A percentile compares a stretch with the other conserved stretches of the same genome.
Evolutionary conservation across 2,113 vertebrate species (phyloP).

Genomic region (Anarrhichthys ocellatus): DNA sequence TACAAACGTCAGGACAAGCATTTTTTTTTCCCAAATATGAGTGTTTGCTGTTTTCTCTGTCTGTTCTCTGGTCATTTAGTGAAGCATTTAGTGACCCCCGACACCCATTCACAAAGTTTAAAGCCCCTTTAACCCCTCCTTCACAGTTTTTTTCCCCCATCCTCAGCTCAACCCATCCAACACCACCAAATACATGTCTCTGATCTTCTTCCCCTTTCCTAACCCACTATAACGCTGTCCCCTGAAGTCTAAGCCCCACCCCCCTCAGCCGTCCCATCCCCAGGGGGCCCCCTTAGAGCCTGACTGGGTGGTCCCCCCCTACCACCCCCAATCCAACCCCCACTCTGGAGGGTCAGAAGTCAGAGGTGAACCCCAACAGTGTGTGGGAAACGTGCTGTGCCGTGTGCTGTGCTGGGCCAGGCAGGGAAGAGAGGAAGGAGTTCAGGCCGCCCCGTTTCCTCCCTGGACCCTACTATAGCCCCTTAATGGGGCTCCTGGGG

Average conservation of each 20-base stretch:
- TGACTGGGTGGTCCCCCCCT: conserved; percentile 80
- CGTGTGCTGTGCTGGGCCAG: conserved; percentile 24
- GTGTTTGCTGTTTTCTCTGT: conserved; percentile 46
- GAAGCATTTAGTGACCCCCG: conserved; percentile 56
- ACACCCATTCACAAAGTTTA: conserved; percentile 51
- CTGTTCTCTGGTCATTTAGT: conserved; percentile 52
- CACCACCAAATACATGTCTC: conserved; percentile 49
- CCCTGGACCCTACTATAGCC: conserved; percentile 39
- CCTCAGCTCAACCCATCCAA: conserved; percentile 11
- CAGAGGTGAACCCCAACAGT: conserved; percentile 77
- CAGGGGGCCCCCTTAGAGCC: conserved; percentile 66
- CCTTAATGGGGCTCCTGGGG: conserved; percentile 66
- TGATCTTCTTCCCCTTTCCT: conserved; percentile 64
- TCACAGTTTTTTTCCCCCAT: conserved; percentile 23
- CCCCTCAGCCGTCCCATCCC: conserved; percentile 52
- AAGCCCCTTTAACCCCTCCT: conserved; percentile 42
- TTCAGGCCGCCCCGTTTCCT: conserved; percentile 55
- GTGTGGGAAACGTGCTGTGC: conserved; percentile 83
- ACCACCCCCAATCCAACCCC: conserved; percentile 35
- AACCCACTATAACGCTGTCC: conserved; percentile 38
- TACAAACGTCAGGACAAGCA: conserved; percentile 6
- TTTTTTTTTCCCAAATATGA: conserved; percentile 44
- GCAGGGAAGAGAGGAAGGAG: conserved; percentile 52
- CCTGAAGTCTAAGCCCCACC: conserved; percentile 53
- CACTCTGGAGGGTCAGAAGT: conserved; percentile 75